A percentile compares a stretch with the other conserved stretches of the same genome.
These are phyloP conservation scores for Piliocolobus tephrosceles DNA, from an alignment of 2,113 vertebrate genomes.

Conservation along the genomic window DNA sequence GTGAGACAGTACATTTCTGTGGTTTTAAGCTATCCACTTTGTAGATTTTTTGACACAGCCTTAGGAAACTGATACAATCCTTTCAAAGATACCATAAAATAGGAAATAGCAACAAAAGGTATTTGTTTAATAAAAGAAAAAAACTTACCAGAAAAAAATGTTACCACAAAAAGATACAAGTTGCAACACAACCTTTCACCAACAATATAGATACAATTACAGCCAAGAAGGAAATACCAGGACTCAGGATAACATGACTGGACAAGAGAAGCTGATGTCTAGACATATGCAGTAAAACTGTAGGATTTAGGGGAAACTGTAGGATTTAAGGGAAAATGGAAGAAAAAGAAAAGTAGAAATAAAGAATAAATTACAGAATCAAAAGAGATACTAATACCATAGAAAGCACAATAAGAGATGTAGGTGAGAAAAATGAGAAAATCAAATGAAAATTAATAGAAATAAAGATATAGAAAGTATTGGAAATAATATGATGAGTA, in stretches of 20 bases:
- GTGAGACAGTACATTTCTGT: neutral
- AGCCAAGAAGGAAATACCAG: neutral
- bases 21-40: neutral
- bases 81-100: neutral
- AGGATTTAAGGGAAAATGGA: no score
- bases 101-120: neutral
- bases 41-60: neutral
- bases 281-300: neutral
- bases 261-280: neutral
- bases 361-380: neutral
- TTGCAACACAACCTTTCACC: neutral
- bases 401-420: neutral
- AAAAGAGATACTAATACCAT: neutral
- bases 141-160: neutral
- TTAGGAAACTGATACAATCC: neutral
- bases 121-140: neutral
- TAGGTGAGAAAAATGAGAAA: neutral
- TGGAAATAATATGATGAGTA: neutral
- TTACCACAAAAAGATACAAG: neutral
- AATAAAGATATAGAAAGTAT: neutral
- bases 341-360: neutral
- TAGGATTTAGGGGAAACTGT: neutral
- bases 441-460: neutral
- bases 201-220: neutral
- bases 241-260: neutral